Conservation (phyloP, 92 coral and sea anemone species). For the Siderastrea radians region DNA sequence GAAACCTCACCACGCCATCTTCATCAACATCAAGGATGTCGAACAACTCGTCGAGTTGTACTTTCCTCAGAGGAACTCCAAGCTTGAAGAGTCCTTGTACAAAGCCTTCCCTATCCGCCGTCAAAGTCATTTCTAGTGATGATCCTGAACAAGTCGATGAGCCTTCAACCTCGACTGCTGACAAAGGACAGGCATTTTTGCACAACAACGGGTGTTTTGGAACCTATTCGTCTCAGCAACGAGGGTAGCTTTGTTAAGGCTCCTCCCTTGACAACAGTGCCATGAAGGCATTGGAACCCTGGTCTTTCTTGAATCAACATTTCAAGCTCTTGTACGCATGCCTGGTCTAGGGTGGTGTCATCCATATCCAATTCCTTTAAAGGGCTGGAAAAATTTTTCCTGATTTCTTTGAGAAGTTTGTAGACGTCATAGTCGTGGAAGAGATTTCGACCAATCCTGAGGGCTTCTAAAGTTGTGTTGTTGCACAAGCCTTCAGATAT, state of each 20-base stretch:
- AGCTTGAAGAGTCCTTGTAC: conserved; percentile 64
- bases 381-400: conserved; percentile 36
- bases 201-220: conserved; percentile 45
- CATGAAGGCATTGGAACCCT: conserved; percentile 69
- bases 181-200: conserved; percentile 60
- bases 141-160: conserved; percentile 77
- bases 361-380: conserved; percentile 68
- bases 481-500: conserved; percentile 54
- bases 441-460: conserved; percentile 78
- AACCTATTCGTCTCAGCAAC: conserved; percentile 26
- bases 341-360: conserved; percentile 69
- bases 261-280: conserved; percentile 66
- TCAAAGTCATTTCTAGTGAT: conserved; percentile 56
- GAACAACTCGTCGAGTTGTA: conserved; percentile 70
- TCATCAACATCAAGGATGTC: conserved; percentile 63
- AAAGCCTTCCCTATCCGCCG: conserved; percentile 58
- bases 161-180: conserved; percentile 72
- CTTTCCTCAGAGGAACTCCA: conserved; percentile 67
- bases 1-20: conserved; percentile 64
- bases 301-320: conserved; percentile 49
- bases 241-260: background rate
- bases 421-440: conserved; percentile 73
- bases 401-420: conserved; percentile 58
- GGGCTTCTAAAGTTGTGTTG: conserved; percentile 65
- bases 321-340: conserved; percentile 64